Evolutionary conservation across 2,113 vertebrate species (phyloP), one percentile per base, ranked within the genome.

Genomic region (Myotis brandtii): DNA sequence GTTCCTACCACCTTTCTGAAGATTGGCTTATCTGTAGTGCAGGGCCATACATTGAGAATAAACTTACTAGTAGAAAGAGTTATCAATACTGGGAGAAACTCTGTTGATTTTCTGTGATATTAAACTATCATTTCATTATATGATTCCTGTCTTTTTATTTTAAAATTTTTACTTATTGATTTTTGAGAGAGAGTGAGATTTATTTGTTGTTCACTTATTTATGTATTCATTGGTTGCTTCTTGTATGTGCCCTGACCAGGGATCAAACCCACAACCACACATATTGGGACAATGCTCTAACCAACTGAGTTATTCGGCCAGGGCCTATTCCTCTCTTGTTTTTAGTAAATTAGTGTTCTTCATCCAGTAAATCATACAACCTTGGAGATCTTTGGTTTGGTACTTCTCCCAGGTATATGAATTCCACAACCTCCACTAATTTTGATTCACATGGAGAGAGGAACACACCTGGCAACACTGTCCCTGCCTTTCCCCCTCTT

Each of bases 311-410:
- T 62, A 62, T 62, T 62, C 1, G 27, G 27, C 27, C 62, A 32
- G 62, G 62, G 12, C 12, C 62, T 64, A 34, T 83, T 94, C 46
- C 27, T 75, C 9, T 73, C 30, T 52, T 79, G 23, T 16, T 86
- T 76, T 80, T 66, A 90, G 10, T 73, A 87, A 87, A 73, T 79
- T 30, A 62, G 12, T 77, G 3, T 81, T 94, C n/a, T 90, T 85
- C 17, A 76, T 76, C 8, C 46, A 75, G 18, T 67, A 86, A 7
- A 18, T 73, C 21, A 79, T 13, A 84, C 1, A 75, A 6, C 0
- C 23, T 52, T 84, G 2, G 20, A 59, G 4, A 52, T n/a, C n/a
- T 70, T 84, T 16, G 34, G 16, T 10, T 59, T 50, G 1, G 6
- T 75, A 62, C 9, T 40, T 66, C 2, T 75, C 10, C 0, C 43